Percentiles rank a stretch among this genome's conserved stretches.
Conservation (phyloP, 2,113 vertebrate genomes). For the Puntigrus tetrazona region DNA sequence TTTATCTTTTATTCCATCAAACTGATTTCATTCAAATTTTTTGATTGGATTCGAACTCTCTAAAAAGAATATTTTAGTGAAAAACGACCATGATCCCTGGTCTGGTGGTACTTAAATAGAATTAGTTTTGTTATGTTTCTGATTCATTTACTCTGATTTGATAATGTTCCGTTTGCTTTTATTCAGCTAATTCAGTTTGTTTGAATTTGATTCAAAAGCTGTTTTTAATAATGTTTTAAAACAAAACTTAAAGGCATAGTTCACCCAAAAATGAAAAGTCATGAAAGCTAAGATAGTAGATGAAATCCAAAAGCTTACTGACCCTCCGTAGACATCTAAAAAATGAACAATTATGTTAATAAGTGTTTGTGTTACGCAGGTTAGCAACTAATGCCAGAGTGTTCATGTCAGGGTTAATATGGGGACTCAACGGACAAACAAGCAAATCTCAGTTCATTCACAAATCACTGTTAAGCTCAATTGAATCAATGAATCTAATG, state of each 20-base stretch:
- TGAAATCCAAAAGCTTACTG: too few species aligned
- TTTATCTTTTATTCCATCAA: background rate
- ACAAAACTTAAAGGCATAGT: too few species aligned
- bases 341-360: too few species aligned
- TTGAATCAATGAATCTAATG: background rate
- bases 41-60: background rate
- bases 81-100: background rate
- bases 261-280: too few species aligned
- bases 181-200: background rate
- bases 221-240: background rate
- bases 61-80: background rate
- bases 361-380: too few species aligned
- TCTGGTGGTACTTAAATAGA: background rate
- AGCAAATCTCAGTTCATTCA: background rate
- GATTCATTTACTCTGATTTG: background rate
- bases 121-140: background rate
- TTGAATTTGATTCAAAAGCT: background rate
- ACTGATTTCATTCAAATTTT: background rate
- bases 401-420: too few species aligned
- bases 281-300: too few species aligned
- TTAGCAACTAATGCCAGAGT: too few species aligned
- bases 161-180: background rate
- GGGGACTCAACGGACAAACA: background rate
- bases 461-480: background rate
- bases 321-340: too few species aligned